Evolutionary conservation across 92 coral and sea anemone species (phyloP).

Genomic region (Palythoa grandis): DNA sequence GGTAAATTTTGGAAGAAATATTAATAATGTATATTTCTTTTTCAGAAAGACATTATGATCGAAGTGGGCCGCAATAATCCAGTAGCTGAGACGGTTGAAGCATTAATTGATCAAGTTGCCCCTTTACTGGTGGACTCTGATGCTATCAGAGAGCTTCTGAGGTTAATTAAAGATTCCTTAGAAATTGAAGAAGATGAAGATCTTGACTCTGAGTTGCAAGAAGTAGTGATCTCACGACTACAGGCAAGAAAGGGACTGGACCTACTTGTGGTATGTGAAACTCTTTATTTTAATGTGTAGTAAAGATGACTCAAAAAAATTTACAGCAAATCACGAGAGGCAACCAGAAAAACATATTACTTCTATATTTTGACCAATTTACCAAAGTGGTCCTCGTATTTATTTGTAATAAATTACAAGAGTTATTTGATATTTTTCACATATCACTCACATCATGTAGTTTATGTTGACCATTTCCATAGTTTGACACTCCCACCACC

Average conservation of each 20-base stretch:
- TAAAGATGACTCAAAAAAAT: not conserved
- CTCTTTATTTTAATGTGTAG: not conserved
- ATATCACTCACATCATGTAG: too few relatives aligned
- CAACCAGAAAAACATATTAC: too few relatives aligned
- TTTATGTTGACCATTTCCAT: too few relatives aligned
- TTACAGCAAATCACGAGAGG: too few relatives aligned
- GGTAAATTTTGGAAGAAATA: too few relatives aligned
- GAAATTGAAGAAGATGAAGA: constrained; percentile 72
- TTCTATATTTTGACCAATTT: too few relatives aligned
- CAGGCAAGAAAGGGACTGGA: constrained; percentile 77
- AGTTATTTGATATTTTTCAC: too few relatives aligned
- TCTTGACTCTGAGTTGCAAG: constrained; percentile 61
- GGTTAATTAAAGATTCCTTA: constrained; percentile 65
- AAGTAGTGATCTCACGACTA: constrained; percentile 33
- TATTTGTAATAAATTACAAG: too few relatives aligned
- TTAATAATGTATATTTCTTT: not conserved
- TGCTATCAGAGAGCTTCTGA: constrained; percentile 71
- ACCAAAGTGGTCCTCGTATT: too few relatives aligned
- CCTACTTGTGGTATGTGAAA: constrained; percentile 72
- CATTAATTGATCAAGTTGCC: constrained; percentile 88
- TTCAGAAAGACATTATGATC: constrained; percentile 81
- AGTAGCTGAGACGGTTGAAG: constrained; percentile 84
- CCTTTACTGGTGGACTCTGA: constrained; percentile 86
- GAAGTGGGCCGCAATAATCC: constrained; percentile 86
- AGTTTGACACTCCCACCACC: too few relatives aligned